Evolutionary conservation across 2,113 vertebrate genomes (phyloP), one percentile per base, ranked within the genome.

Genomic region (Epinephelus cyanopodus): DNA sequence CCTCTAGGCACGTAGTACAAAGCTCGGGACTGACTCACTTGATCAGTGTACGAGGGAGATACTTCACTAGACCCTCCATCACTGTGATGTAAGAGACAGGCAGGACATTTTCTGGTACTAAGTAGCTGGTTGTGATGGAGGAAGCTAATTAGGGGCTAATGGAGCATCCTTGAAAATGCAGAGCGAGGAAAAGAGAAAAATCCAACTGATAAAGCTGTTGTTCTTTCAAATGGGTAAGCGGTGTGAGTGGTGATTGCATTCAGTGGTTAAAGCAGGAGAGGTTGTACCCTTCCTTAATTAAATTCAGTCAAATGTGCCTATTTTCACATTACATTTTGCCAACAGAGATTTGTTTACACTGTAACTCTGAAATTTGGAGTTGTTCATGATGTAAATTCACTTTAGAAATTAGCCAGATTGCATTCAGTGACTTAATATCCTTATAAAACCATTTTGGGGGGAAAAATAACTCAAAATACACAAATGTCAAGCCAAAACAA

Each of bases 111-210:
- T 67, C 65, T 70, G 61, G 56, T 25, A 1, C 76, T 73, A 18
- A 80, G 71, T 33, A 62, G 62, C 56, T 53, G 29, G 15, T 47
- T 64, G 67, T 72, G 71, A 83, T 29, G 71, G 50, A 75, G 73
- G 50, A 67, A 53, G 81, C 19, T 23, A 62, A 81, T 89, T 86
- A 68, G 57, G 37, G 39, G 53, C 45, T 90, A 84, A 90, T 86
- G 71, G 72, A 57, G 53, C 65, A 72, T 76, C 25, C 58, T 65
- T 48, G 18, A 77, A 90, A 87, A 74, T 37, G 53, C 8, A 19
- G 7, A 39, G 17, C 9, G 27, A 73, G 45, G 21, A 37, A 64
- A 76, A 58, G 19, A 39, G 5, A 73, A 67, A 56, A n/a, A 19
- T 62, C 60, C 19, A 15, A 10, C 11, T 57, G 48, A 77, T 69